Evolutionary conservation across 2,888 invertebrate genomes (phyloP), one percentile per base, ranked within the genome.

Genomic region (Nemapogon koenigi): DNA sequence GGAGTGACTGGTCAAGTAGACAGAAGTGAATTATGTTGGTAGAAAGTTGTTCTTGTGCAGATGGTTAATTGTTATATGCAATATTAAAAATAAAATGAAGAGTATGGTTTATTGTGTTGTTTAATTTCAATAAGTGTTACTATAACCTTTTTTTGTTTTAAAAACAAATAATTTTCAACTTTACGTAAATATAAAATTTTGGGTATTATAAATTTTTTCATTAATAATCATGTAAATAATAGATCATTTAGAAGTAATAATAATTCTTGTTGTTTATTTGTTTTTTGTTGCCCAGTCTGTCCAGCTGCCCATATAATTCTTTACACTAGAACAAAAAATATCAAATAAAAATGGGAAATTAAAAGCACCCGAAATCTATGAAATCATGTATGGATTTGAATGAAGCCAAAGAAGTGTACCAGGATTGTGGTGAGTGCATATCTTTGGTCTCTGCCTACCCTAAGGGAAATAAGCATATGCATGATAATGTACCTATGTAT

Each of bases 261-360:
- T 22, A 22, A 22, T 7, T 10, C 22, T 10, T 22, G 10, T 22
- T 22, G 4, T 22, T 22, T 22, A 22, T 22, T 22, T 22, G 22
- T 22, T 22, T 35, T 51, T 54, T 18, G 40, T 55, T 39, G 78
- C 73, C 84, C 84, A 84, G 39, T 84, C 84, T 25, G 65, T 64
- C 81, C 82, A 84, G 48, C 84, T 84, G 39, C 84, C 84, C 41
- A 62, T 50, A 49, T 83, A 84, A 52, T 83, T 83, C 49, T 75
- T 81, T 3, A 64, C 60, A 49, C 84, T 84, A 68, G 46, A 81
- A 81, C 44, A 49, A 46, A 39, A 41, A 42, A 26, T 13, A 28
- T 4, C 11, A 7, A 22, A 22, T 22, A 8, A 22, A 22, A 8
- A 7, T 22, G 6, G 22, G n/a, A n/a, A n/a, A n/a, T n/a, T n/a